Conservation (phyloP, 37 sponge, comb jelly and placozoan genomes). For the Theonella swinhoei region DNA sequence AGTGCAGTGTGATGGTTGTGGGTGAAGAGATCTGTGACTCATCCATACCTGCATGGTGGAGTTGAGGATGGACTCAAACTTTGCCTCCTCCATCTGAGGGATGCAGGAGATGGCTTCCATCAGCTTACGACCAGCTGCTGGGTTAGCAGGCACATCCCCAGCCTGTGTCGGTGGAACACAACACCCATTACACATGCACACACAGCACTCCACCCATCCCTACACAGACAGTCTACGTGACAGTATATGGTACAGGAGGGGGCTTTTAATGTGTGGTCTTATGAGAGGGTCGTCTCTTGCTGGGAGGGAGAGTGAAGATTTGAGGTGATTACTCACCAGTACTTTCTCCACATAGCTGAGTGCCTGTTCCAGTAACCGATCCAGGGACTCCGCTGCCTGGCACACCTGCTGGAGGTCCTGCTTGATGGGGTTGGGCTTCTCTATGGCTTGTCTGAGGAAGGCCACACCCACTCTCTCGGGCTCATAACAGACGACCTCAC, state of each 20-base stretch:
- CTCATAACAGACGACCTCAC: slow-evolving; percentile 67
- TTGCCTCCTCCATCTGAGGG: slow-evolving; percentile 59
- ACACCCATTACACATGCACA: no score
- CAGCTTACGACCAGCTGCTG: slow-evolving; percentile 65
- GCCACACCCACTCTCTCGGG: slow-evolving; percentile 83
- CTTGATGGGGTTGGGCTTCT: background rate
- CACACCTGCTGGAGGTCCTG: background rate
- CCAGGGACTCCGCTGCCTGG: slow-evolving; percentile 32
- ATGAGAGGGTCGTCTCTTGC: no score
- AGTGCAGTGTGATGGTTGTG: background rate
- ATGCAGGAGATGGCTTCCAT: slow-evolving; percentile 74
- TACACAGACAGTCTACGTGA: no score
- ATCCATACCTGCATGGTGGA: slow-evolving; percentile 78
- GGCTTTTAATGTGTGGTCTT: no score
- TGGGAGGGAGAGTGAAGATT: background rate
- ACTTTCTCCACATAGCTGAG: slow-evolving; percentile 70
- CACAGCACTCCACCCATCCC: no score
- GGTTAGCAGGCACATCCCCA: slow-evolving; percentile 61
- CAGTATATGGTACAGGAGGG: no score
- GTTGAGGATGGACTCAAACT: slow-evolving; percentile 81
- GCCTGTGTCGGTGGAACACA: slow-evolving; percentile 44
- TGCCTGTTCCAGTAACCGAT: slow-evolving; percentile 32
- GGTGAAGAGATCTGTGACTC: background rate
- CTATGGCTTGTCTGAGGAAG: slow-evolving; percentile 10
- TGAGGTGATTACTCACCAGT: slow-evolving; percentile 63